Evolutionary conservation across 2,797 vertebrate species (phyloP), one percentile per base, ranked within the genome.

Genomic region (Sardinella longiceps): DNA sequence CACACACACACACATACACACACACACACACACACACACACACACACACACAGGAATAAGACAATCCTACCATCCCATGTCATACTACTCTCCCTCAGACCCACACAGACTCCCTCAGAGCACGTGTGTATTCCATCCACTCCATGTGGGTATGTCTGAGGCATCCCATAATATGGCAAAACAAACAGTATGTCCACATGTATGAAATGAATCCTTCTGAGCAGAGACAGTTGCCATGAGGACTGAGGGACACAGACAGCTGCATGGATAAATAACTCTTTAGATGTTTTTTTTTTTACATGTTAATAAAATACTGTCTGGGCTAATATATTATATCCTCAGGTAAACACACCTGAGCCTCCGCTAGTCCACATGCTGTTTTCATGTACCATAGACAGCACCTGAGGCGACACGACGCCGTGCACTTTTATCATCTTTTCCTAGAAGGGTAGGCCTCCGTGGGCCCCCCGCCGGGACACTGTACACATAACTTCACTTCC

Each of bases 401-500:
- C 63, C 63, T 70, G 2, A 70, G 63, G 63, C 63, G 30, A 70
- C 4, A 30, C 63, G 30, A 70, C 4, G 63, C 63, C 28, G 15
- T 30, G 63, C 63, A 70, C 2, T 1, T 74, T 37, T 74, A 74
- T 74, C 0, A 15, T 5, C 1, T 74, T 74, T 74, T 39, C 66
- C 66, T 5, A 74, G 66, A 74, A 74, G n/a, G n/a, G n/a, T n/a
- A n/a, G n/a, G n/a, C n/a, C 37, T 50, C 48, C 15, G 12, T n/a
- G n/a, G n/a, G n/a, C 33, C 66, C 39, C 30, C 33, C 66, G 43
- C 66, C 18, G 14, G 20, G 33, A 9, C 37, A 37, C 30, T 3
- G 30, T 39, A 39, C 1, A 3, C 30, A 74, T 74, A 15, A 50
- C 48, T 48, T 48, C 46, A 11, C 63, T 89, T 90, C 89, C 81